These are phyloP conservation scores for Emmelina monodactyla DNA, from an alignment of 2,888 invertebrate species.

Conservation along the genomic window DNA sequence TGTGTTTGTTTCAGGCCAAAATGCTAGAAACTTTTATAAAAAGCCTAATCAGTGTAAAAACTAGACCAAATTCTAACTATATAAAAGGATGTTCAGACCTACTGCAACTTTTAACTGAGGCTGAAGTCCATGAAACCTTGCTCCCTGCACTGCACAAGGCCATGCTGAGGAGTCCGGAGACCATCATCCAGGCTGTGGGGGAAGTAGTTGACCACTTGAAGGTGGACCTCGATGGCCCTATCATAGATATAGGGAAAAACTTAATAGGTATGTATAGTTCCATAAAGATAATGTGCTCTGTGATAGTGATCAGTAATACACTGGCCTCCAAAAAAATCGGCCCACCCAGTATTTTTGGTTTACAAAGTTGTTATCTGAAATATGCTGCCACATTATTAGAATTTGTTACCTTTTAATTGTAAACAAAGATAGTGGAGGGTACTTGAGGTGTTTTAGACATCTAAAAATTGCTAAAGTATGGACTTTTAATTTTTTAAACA, in stretches of 20 bases:
- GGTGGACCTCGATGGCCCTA: constrained; percentile 80
- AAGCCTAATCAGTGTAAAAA: constrained; percentile 79
- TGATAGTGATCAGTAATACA: no score
- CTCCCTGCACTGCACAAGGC: constrained; percentile 90
- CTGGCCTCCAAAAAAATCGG: no score
- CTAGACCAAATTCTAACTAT: constrained; percentile 73
- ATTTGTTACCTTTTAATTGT: no score
- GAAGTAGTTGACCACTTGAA: constrained; percentile 75
- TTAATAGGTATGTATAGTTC: constrained; percentile 83
- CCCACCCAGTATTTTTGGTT: no score
- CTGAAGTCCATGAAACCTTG: constrained; percentile 76
- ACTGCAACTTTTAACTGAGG: constrained; percentile 67
- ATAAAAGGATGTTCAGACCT: constrained; percentile 73
- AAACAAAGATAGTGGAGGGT: no score
- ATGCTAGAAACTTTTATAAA: constrained; percentile 78
- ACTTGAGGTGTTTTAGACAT: no score
- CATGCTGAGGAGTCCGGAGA: constrained; percentile 93
- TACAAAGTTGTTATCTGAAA: no score
- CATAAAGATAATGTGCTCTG: no score
- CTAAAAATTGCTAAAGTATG: no score
- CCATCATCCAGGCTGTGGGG: constrained; percentile 83
- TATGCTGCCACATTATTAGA: no score
- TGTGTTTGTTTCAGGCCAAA: constrained; percentile 66
- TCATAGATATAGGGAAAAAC: constrained; percentile 80
- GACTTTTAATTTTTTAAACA: no score